Percentiles rank a stretch among this genome's conserved stretches.
Conservation (phyloP, 2,797 vertebrate species). For the Amblyopsis hoosieri region DNA sequence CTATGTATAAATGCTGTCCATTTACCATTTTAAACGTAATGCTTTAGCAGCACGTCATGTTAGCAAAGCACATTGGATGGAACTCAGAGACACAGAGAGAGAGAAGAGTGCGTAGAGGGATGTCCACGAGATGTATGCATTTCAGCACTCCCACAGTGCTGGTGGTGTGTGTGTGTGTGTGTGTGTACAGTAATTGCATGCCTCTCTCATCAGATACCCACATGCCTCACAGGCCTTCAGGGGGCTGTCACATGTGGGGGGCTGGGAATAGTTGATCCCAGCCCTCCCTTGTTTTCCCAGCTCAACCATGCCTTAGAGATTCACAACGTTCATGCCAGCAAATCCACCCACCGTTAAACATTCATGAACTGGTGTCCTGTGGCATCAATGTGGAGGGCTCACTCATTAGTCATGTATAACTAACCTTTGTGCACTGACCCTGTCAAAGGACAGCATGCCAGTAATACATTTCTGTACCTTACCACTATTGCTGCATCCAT, state of each 20-base stretch:
- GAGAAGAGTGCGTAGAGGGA: not conserved
- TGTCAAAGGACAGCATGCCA: conserved; percentile 18
- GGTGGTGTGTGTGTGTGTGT: conserved; percentile 2
- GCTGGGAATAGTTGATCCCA: conserved; percentile 29
- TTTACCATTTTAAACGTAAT: too few relatives aligned
- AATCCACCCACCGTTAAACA: conserved; percentile 69
- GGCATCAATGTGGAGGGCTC: conserved; percentile 74
- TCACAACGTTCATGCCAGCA: conserved; percentile 46
- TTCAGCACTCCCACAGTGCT: too few relatives aligned
- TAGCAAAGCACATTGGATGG: too few relatives aligned
- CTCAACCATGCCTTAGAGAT: conserved; percentile 58
- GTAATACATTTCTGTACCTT: conserved; percentile 55
- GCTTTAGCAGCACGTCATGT: not conserved
- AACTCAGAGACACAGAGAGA: not conserved
- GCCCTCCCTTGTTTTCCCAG: conserved; percentile 42
- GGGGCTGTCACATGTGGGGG: conserved; percentile 47
- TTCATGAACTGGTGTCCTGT: conserved; percentile 72
- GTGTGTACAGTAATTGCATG: conserved; percentile 29
- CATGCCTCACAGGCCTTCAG: conserved; percentile 28
- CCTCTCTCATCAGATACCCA: conserved; percentile 19
- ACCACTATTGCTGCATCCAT: conserved; percentile 44
- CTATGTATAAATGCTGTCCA: too few relatives aligned
- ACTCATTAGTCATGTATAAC: conserved; percentile 52
- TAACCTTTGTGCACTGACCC: conserved; percentile 33
- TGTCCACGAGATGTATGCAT: not conserved